phyloP scores from a whole-genome alignment of 2,113 vertebrate species.

The Rhea americana region DNA sequence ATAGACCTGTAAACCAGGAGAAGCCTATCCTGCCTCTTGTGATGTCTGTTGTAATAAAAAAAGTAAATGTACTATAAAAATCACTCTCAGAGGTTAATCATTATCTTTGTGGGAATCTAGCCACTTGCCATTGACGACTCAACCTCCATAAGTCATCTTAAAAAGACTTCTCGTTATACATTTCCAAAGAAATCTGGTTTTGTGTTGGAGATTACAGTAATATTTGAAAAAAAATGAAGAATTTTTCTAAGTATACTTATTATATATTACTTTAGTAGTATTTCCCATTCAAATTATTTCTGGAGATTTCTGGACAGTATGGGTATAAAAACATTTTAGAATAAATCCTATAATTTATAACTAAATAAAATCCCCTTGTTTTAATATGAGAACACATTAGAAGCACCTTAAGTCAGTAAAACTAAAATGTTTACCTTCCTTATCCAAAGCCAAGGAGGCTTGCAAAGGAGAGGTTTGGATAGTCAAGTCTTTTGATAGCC shows the following conservation, averaged over 20 bases:
- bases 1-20: slow-evolving; percentile 12
- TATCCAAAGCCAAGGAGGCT: not conserved
- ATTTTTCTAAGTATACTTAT: not conserved
- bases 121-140: slow-evolving; percentile 83
- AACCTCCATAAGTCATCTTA: slow-evolving; percentile 73
- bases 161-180: slow-evolving; percentile 54
- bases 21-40: slow-evolving; percentile 36
- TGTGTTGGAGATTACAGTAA: slow-evolving; percentile 21
- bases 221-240: slow-evolving; percentile 59
- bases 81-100: slow-evolving; percentile 82
- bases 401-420: not conserved
- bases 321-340: not conserved
- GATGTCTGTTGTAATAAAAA: slow-evolving; percentile 74
- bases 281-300: not conserved
- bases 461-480: not conserved
- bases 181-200: slow-evolving; percentile 63
- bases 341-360: not conserved
- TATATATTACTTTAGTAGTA: not conserved
- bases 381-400: not conserved
- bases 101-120: slow-evolving; percentile 81
- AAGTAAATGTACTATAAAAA: slow-evolving; percentile 86
- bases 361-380: not conserved
- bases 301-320: not conserved
- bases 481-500: not conserved
- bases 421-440: not conserved